Conservation (phyloP, 2,797 vertebrate genomes). For the Dipus sagitta region DNA sequence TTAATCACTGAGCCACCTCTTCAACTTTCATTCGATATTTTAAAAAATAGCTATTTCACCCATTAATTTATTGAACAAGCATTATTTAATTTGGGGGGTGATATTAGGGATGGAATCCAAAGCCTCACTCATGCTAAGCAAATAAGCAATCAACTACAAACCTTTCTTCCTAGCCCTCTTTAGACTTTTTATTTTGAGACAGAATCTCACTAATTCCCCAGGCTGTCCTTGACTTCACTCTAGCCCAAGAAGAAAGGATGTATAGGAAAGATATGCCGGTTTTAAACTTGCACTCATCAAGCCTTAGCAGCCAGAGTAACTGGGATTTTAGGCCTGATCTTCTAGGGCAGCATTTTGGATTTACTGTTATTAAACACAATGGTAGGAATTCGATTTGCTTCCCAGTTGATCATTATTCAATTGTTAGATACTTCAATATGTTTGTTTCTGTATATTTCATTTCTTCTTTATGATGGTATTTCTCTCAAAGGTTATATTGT, state of each 20-base stretch:
- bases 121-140: background rate
- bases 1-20: too few relatives aligned
- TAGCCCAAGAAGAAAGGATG: too few relatives aligned
- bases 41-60: background rate
- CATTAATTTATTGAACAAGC: constrained; percentile 26
- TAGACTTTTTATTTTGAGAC: too few relatives aligned
- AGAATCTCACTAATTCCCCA: too few relatives aligned
- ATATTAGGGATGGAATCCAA: background rate
- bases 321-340: background rate
- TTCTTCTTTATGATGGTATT: too few relatives aligned
- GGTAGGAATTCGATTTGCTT: background rate
- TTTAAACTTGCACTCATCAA: background rate
- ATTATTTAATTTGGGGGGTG: background rate
- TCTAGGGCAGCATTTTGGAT: background rate
- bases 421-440: background rate
- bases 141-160: too few relatives aligned
- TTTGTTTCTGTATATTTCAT: background rate
- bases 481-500: too few relatives aligned
- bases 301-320: background rate
- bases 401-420: constrained; percentile 39
- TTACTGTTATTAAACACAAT: background rate
- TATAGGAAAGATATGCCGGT: background rate
- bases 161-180: background rate
- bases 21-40: background rate
- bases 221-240: background rate